These are phyloP conservation scores for Tolmerus cingulatus DNA, from an alignment of 2,888 invertebrate species.

Conservation along the genomic window DNA sequence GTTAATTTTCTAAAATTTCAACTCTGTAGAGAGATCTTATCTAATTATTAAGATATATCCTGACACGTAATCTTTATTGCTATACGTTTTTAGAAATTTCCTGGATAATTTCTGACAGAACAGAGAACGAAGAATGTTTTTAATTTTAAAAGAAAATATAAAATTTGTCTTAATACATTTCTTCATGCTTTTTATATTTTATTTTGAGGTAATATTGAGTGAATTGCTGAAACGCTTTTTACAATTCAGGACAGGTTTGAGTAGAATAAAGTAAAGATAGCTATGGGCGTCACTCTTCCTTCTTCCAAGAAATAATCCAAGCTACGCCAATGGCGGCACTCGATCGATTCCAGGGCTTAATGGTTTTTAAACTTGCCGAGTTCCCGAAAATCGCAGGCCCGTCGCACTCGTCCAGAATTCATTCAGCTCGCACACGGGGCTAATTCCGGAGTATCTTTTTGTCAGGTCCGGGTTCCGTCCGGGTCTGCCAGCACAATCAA, in stretches of 20 bases:
- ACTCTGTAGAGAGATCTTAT: no score
- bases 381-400: not conserved
- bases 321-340: no score
- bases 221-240: not conserved
- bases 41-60: no score
- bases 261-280: not conserved
- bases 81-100: no score
- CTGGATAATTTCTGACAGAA: no score
- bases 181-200: no score
- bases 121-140: no score
- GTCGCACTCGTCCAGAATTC: not conserved
- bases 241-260: not conserved
- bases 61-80: no score
- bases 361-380: not conserved
- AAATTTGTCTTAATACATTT: no score
- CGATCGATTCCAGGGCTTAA: not conserved
- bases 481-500: slow-evolving; percentile 13
- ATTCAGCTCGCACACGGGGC: not conserved
- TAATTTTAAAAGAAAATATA: no score
- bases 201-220: no score
- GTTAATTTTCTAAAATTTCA: no score
- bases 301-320: not conserved
- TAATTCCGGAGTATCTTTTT: not conserved
- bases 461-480: not conserved
- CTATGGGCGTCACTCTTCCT: not conserved